Percentiles rank a stretch among this genome's conserved stretches.
phyloP scores from a whole-genome alignment of 2,113 vertebrate genomes.

The Brachypteracias leptosomus region DNA sequence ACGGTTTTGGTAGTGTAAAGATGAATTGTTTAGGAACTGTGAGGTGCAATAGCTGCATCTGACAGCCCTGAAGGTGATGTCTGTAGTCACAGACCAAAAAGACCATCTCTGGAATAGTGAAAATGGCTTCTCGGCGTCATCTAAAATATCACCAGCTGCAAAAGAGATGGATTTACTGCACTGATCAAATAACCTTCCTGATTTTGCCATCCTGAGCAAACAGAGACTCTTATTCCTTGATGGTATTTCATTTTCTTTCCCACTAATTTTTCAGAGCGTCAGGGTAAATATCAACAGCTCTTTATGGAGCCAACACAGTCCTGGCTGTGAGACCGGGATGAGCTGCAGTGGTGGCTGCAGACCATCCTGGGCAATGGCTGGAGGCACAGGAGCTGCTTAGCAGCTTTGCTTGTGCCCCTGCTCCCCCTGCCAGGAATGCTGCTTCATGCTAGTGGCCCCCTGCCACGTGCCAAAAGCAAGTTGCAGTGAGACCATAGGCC shows the following conservation, averaged over 20 bases:
- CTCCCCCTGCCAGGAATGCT: background rate
- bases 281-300: background rate
- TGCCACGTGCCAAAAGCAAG: background rate
- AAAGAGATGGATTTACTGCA: background rate
- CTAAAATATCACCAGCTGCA: background rate
- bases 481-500: fast-evolving
- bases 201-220: background rate
- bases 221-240: background rate
- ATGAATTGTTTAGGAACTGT: background rate
- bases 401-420: background rate
- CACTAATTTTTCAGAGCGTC: background rate
- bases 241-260: background rate
- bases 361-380: background rate
- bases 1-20: background rate
- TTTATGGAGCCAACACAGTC: background rate
- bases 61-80: background rate
- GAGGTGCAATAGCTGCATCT: background rate
- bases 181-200: background rate
- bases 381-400: background rate
- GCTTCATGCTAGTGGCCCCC: background rate
- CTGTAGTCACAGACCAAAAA: background rate
- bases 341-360: background rate
- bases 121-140: background rate
- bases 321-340: background rate
- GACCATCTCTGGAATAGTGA: background rate